Evolutionary conservation across 2,797 vertebrate species (phyloP).

Genomic region (Eurystomus glaucurus): DNA sequence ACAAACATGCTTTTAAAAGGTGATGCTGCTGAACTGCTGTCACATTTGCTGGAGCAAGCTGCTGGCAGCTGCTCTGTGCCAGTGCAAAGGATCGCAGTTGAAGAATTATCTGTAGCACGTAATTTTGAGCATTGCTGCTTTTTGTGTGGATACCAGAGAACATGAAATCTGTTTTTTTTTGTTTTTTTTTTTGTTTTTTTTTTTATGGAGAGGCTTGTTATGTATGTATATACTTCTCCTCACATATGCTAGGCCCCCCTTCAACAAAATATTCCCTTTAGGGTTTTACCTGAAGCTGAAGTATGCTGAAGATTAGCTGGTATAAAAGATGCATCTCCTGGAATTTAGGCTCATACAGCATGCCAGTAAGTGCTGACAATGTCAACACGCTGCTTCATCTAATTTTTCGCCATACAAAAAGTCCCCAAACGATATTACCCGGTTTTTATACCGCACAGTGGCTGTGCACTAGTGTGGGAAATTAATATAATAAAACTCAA

Average conservation of each 20-base stretch:
- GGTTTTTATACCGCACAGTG: background rate
- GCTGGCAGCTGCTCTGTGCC: background rate
- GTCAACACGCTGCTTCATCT: background rate
- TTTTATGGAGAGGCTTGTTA: background rate
- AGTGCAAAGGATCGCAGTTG: rapidly evolving
- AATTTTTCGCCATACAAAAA: background rate
- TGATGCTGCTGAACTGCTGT: background rate
- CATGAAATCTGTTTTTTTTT: background rate
- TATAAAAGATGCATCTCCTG: background rate
- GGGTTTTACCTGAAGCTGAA: background rate
- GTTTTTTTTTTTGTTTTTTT: no score
- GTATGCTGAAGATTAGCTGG: background rate
- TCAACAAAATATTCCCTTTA: background rate
- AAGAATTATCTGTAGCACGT: background rate
- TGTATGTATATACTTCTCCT: background rate
- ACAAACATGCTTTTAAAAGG: background rate
- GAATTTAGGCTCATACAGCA: background rate
- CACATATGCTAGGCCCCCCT: background rate
- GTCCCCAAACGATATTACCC: background rate
- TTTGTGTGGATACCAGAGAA: background rate
- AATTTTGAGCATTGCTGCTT: background rate
- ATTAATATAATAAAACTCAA: background rate
- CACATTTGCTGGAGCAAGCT: background rate
- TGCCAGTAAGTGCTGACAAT: background rate
- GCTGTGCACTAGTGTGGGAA: background rate